Conservation (phyloP, 2,888 invertebrate genomes). For the Scaptodrosophila latifasciaeformis region DNA sequence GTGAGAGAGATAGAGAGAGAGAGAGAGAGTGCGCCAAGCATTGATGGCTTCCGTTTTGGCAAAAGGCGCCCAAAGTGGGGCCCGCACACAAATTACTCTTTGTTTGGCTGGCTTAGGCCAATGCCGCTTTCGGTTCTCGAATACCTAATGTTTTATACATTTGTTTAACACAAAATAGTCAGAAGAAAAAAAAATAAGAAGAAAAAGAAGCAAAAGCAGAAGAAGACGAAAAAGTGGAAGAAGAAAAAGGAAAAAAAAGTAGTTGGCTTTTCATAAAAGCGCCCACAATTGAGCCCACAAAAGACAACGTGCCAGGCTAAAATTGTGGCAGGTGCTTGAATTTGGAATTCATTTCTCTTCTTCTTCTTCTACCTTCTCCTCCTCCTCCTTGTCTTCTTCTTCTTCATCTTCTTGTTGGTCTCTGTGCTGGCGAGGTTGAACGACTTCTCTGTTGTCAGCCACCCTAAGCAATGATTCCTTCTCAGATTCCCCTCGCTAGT, state of each 20-base stretch:
- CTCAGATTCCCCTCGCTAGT: neutral
- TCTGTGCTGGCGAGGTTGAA: too few relatives aligned
- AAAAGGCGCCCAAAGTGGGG: constrained; percentile 2
- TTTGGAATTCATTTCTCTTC: constrained; percentile 65
- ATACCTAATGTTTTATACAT: constrained; percentile 34
- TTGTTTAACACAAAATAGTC: constrained; percentile 32
- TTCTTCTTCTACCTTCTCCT: too few relatives aligned
- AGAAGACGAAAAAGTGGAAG: too few relatives aligned
- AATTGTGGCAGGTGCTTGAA: constrained; percentile 65
- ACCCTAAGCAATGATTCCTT: too few relatives aligned
- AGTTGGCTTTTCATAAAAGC: too few relatives aligned
- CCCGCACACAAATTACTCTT: too few relatives aligned
- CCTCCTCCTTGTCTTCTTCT: too few relatives aligned
- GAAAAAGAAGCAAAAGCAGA: too few relatives aligned
- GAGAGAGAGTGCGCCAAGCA: constrained; percentile 16
- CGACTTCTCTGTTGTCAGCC: constrained; percentile 49
- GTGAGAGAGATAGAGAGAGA: constrained; percentile 6
- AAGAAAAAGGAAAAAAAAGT: too few relatives aligned
- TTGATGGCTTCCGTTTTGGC: constrained; percentile 27
- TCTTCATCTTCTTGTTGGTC: too few relatives aligned
- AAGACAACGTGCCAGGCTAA: constrained; percentile 57
- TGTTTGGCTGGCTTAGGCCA: too few relatives aligned
- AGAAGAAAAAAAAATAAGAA: constrained; percentile 19
- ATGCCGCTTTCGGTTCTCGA: too few relatives aligned
- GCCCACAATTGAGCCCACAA: neutral